phyloP scores from a whole-genome alignment of 2,888 invertebrate species.

The Sepioteuthis lessoniana region DNA sequence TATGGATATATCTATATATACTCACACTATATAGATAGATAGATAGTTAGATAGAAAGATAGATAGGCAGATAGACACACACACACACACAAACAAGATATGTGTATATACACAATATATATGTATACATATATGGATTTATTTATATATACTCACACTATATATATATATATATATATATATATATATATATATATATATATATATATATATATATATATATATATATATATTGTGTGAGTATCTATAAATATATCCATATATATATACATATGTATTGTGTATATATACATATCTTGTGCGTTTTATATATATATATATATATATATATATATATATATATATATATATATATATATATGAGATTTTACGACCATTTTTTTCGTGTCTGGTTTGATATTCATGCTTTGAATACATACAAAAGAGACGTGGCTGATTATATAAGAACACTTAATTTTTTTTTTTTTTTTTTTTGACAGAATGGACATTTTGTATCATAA shows the following conservation, averaged over 20 bases:
- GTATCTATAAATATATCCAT: no score
- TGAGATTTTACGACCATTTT: neutral
- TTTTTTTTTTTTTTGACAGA: neutral
- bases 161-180: no score
- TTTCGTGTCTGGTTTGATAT: neutral
- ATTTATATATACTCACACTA: neutral
- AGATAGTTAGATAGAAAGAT: no score
- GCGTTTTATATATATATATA: no score
- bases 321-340: neutral
- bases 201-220: no score
- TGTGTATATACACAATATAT: neutral
- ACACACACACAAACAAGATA: no score
- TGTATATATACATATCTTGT: neutral
- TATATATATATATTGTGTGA: no score
- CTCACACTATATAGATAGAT: neutral
- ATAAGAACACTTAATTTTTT: neutral
- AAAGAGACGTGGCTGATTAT: neutral
- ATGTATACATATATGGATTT: neutral
- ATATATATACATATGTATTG: neutral
- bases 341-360: neutral
- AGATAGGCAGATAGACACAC: no score
- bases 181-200: no score
- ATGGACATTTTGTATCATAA: neutral
- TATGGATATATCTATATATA: neutral
- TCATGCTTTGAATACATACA: neutral